Base-by-base conservation (phyloP, 2,888 invertebrate genomes). In the Bembecia ichneumoniformis region DNA sequence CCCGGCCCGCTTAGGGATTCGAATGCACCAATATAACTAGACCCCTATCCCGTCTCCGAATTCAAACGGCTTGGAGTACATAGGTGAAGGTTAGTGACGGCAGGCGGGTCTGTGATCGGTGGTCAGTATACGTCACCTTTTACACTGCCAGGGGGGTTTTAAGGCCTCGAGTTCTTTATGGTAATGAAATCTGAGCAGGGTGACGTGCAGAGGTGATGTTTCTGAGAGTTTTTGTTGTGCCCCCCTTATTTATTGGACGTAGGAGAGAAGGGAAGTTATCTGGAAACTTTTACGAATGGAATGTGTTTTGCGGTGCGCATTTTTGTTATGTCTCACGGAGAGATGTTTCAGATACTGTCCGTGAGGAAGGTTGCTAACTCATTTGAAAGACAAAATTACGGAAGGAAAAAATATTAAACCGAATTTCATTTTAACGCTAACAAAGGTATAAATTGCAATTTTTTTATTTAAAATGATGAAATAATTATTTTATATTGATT, bases 151-250 rank as follows among this genome's bases (percentile, higher is more conserved):
- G 77, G 77, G 82, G 84, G 86, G 82, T 83, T 86, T 86, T 84
- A 84, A 87, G 86, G 84, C 84, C 80, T 80, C 77, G 81, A 84
- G 86, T 87, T 86, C 86, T 87, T 87, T 87, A 87, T 87, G 87
- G 83, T 87, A 87, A 87, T 87, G 87, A 87, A 87, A 87, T 87
- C 87, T 87, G 87, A 86, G 83, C 84, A 78, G 86, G 84, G 84
- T 86, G 87, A 86, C 82, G 83, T 76, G 81, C 74, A 73, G 80
- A 83, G 82, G 83, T 84, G 86, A 83, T 83, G 84, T 72, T 68
- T 82, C 74, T 66, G 77, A 80, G 81, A 83, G 84, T 84, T 86
- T 86, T 87, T 87, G 86, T 84, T 84, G 82, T 78, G 75, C 64
- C 74, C 73, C 75, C 81, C 72, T 82, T 84, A 84, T 84, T 84